phyloP scores from a whole-genome alignment of 2,888 invertebrate species.

The Mamestra brassicae region DNA sequence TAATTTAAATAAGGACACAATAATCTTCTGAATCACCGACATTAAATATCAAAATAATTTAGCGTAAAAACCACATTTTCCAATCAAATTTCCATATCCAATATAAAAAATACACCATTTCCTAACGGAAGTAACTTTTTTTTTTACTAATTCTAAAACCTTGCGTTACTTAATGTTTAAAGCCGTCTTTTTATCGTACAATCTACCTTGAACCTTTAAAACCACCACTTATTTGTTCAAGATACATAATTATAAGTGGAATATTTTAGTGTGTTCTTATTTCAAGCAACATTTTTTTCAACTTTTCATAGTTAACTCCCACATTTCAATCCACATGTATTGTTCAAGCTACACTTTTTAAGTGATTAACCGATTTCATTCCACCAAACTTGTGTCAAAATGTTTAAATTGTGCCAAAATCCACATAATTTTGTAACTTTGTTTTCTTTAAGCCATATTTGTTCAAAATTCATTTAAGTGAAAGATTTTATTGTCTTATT shows the following conservation, averaged over 20 bases:
- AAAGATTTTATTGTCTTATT: no score
- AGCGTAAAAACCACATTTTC: neutral
- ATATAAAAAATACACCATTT: neutral
- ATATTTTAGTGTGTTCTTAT: no score
- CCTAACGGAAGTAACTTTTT: neutral
- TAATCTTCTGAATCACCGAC: neutral
- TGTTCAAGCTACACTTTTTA: neutral
- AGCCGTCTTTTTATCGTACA: neutral
- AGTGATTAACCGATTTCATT: neutral
- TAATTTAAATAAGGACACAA: slow-evolving; percentile 11
- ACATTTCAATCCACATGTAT: neutral
- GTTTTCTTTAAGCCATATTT: no score
- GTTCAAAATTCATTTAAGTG: no score
- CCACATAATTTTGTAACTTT: no score
- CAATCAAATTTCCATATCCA: neutral
- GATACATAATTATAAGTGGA: no score
- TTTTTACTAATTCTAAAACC: neutral
- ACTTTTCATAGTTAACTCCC: no score
- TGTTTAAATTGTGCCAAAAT: no score
- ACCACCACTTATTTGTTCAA: no score
- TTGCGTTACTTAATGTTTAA: neutral
- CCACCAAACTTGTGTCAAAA: no score
- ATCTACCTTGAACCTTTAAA: neutral
- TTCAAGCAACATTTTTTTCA: no score
- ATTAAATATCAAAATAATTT: neutral